These are phyloP conservation scores for Arnoldichthys spilopterus DNA, from an alignment of 2,797 vertebrate species.

Conservation along the genomic window DNA sequence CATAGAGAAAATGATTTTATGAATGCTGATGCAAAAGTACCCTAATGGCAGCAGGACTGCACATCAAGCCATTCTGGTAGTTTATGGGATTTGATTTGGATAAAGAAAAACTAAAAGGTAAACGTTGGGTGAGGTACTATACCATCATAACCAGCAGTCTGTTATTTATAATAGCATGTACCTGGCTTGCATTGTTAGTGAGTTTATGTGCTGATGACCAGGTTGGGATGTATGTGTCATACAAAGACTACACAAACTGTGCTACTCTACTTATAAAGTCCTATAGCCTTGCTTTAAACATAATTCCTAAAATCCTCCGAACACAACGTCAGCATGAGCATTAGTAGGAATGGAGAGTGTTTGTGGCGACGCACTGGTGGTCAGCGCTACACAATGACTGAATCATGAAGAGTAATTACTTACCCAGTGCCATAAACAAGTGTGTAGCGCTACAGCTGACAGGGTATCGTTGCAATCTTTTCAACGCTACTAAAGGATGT, in stretches of 20 bases:
- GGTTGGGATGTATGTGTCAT: constrained; percentile 1
- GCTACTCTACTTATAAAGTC: not conserved
- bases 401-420: constrained; percentile 42
- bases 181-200: constrained; percentile 41
- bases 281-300: not conserved
- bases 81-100: constrained; percentile 20
- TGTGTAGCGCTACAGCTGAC: constrained; percentile 39
- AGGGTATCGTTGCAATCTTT: constrained; percentile 38
- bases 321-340: constrained; percentile 20
- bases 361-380: constrained; percentile 22
- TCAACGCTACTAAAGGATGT: constrained; percentile 21
- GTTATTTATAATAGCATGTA: constrained; percentile 38
- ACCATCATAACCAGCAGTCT: constrained; percentile 33
- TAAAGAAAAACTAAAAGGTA: constrained; percentile 9
- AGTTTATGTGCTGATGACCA: constrained; percentile 19
- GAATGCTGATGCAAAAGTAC: not conserved
- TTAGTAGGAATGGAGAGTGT: constrained; percentile 38
- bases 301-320: not conserved
- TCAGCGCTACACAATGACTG: constrained; percentile 29
- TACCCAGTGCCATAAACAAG: constrained; percentile 38
- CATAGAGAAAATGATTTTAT: not conserved
- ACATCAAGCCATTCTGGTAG: constrained; percentile 36
- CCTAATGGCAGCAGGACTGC: constrained; percentile 15
- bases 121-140: constrained; percentile 18
- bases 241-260: not conserved